Evolutionary conservation across 2,797 vertebrate species (phyloP).

Genomic region (Rhinichthys osculus): DNA sequence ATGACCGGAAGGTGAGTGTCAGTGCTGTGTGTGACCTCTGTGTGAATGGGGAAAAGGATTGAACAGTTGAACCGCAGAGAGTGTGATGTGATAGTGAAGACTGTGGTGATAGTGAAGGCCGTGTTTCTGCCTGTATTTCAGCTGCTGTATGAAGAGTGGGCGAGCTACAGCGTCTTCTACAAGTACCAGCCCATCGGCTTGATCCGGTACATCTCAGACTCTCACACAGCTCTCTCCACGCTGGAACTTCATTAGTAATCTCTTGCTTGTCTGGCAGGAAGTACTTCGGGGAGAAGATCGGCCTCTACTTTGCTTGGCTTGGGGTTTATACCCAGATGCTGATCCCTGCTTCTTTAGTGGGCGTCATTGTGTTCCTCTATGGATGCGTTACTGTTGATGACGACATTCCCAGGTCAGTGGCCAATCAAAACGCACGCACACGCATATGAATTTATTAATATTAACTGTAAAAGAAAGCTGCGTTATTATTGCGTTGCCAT

Average conservation of each 20-base stretch:
- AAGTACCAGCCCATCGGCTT: slow-evolving; percentile 95
- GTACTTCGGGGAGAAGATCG: slow-evolving; percentile 98
- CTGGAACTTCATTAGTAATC: neutral
- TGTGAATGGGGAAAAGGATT: no score
- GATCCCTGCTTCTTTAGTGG: slow-evolving; percentile 93
- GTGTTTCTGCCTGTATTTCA: slow-evolving; percentile 62
- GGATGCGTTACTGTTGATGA: slow-evolving; percentile 94
- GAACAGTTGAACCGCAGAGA: no score
- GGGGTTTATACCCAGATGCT: slow-evolving; percentile 99
- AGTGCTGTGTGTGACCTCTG: no score
- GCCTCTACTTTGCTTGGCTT: slow-evolving; percentile 97
- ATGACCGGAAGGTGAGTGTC: slow-evolving; percentile 92
- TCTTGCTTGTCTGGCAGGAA: slow-evolving; percentile 79
- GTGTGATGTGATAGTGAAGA: no score
- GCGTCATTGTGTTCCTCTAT: slow-evolving; percentile 94
- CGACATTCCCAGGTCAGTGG: slow-evolving; percentile 91
- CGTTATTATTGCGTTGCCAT: neutral
- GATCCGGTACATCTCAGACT: slow-evolving; percentile 81
- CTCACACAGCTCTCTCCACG: neutral
- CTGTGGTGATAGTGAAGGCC: no score
- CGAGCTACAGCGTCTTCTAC: slow-evolving; percentile 93
- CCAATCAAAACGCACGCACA: neutral
- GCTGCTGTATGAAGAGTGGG: slow-evolving; percentile 96
- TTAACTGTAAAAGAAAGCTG: neutral
- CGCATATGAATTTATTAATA: neutral